phyloP scores from a whole-genome alignment of 1,140 invertebrate genomes.

The Nephotettix cincticeps region DNA sequence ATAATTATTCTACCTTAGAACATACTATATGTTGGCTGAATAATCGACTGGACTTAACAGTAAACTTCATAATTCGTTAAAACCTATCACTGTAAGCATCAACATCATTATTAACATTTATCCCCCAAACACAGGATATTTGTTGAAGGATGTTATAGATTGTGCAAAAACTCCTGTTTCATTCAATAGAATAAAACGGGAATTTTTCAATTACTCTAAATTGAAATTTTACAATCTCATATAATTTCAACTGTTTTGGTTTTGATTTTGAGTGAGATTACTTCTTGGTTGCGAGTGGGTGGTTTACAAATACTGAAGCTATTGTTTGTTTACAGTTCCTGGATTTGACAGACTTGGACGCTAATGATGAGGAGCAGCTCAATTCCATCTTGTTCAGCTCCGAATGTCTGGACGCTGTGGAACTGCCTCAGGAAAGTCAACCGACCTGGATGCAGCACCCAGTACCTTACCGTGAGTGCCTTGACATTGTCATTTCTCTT shows the following conservation, averaged over 20 bases:
- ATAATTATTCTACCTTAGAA: too few relatives aligned
- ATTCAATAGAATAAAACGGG: neutral
- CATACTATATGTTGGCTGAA: too few relatives aligned
- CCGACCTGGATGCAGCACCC: neutral
- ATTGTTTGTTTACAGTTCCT: conserved; percentile 5
- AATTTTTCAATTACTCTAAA: neutral
- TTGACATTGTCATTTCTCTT: too few relatives aligned
- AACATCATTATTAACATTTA: too few relatives aligned
- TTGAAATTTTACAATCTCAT: neutral
- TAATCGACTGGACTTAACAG: too few relatives aligned
- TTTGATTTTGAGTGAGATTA: neutral
- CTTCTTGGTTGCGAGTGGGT: neutral
- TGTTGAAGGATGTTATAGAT: neutral
- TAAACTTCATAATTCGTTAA: too few relatives aligned
- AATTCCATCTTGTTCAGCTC: neutral
- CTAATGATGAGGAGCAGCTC: neutral
- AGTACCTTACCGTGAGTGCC: conserved; percentile 9
- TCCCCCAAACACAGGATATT: too few relatives aligned
- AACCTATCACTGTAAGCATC: too few relatives aligned
- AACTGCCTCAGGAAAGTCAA: neutral
- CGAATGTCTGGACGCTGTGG: neutral
- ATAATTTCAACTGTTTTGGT: neutral
- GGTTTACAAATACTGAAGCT: neutral
- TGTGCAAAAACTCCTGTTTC: neutral
- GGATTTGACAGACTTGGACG: conserved; percentile 6